Conservation (phyloP, 2,888 invertebrate species). For the Exephanes ischioxanthus region DNA sequence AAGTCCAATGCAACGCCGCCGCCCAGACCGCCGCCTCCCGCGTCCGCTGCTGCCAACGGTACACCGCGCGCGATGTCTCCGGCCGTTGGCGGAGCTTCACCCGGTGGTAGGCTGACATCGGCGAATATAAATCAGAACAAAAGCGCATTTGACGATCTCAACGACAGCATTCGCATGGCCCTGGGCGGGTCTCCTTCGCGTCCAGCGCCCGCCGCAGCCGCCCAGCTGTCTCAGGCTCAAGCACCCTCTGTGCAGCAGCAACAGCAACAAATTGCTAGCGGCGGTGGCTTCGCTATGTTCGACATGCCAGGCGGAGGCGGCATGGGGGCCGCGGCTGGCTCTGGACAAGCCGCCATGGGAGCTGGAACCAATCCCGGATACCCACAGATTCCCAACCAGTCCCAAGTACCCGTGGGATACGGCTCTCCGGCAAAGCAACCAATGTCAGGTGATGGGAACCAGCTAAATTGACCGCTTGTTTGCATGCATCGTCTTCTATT, state of each 20-base stretch:
- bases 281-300: constrained; percentile 58
- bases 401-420: constrained; percentile 82
- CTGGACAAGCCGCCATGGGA: constrained; percentile 77
- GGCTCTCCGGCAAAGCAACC: constrained; percentile 86
- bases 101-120: constrained; percentile 86
- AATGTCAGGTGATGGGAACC: constrained; percentile 85
- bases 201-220: constrained; percentile 76
- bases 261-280: constrained; percentile 67
- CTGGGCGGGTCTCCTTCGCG: constrained; percentile 88
- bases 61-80: constrained; percentile 83
- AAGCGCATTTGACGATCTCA: constrained; percentile 89
- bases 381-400: constrained; percentile 78
- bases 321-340: constrained; percentile 68
- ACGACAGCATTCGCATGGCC: constrained; percentile 89
- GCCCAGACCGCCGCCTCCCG: constrained; percentile 85
- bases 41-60: constrained; percentile 77
- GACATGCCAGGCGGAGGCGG: constrained; percentile 55
- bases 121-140: constrained; percentile 86
- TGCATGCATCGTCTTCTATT: constrained; percentile 67
- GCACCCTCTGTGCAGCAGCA: constrained; percentile 68
- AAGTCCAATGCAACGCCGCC: constrained; percentile 84
- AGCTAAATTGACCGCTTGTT: constrained; percentile 81
- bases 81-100: constrained; percentile 83
- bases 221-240: constrained; percentile 72
- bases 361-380: constrained; percentile 75